Base-by-base conservation (phyloP, 2,113 vertebrate genomes). In the Manacus vitellinus region DNA sequence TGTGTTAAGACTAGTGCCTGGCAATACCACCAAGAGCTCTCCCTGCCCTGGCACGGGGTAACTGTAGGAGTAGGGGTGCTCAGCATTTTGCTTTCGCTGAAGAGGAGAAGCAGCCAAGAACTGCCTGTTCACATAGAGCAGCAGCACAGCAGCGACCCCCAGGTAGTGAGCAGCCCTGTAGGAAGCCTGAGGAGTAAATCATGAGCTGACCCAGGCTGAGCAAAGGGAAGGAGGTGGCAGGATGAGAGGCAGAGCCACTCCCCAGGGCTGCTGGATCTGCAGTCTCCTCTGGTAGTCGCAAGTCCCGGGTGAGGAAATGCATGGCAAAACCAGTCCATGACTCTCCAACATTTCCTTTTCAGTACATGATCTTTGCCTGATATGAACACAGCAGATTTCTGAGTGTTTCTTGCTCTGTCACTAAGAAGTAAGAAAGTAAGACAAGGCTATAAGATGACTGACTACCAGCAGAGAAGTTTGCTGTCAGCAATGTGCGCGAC, bases 41-140 rank as follows among this genome's bases (percentile, higher is more conserved):
- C 3, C 0, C 16, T 49, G 31, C 46, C 61, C 63, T 44, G 46
- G 20, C 21, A 16, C 0, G 0, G 43, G 31, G 24, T 9, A 5
- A 5, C 28, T 9, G 27, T 6, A 43, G 19, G 37, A 74, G 14
- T 6, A 9, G 33, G 35, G 11, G 10, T 8, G 18, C 73, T 35
- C 73, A 55, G 49, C 13, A 5, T 4, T 47, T 61, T 47, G 35
- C 20, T 51, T 67, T 31, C 4, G 0, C 25, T 5, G n/a, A 52
- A 65, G 54, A 70, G 27, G 18, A 66, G 21, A 23, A 68, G 59
- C 33, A 68, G 63, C 9, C 47, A 20, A 70, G 51, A n/a, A 12
- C 1, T 1, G 2, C 28, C 35, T 5, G 0, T 46, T 35, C 28
- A 6, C 18, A 11, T 8, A 14, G 39, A 33, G 62, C 47, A 33